Conservation (phyloP, 2,797 vertebrate genomes). For the Antrozous pallidus region DNA sequence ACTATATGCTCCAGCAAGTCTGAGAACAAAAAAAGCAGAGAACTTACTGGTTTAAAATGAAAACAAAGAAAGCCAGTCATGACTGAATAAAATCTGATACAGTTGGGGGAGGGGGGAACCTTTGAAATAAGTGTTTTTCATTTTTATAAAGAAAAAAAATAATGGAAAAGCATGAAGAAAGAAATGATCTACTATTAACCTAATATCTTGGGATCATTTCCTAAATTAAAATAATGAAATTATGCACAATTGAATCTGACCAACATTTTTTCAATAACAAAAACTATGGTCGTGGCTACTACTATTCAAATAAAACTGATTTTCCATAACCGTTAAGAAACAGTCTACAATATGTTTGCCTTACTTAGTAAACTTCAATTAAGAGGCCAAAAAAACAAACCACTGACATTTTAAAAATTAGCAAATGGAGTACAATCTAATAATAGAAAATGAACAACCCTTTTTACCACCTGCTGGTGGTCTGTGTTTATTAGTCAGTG, state of each 20-base stretch:
- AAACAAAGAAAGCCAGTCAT: neutral
- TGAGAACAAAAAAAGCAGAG: neutral
- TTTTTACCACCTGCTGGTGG: slow-evolving; percentile 51
- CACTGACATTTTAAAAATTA: slow-evolving; percentile 60
- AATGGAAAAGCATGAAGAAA: neutral
- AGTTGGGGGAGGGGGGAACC: neutral
- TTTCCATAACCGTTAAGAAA: neutral
- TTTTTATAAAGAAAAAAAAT: slow-evolving; percentile 8
- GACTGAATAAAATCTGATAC: neutral
- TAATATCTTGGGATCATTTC: neutral
- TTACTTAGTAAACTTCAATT: neutral
- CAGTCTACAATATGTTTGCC: neutral
- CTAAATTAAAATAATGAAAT: slow-evolving; percentile 49
- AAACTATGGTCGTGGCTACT: neutral
- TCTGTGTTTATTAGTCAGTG: slow-evolving; percentile 17
- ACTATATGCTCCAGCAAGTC: neutral
- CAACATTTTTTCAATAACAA: neutral
- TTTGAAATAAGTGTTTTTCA: neutral
- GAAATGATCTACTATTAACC: neutral
- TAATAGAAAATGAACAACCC: slow-evolving; percentile 52
- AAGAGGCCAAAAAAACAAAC: slow-evolving; percentile 19
- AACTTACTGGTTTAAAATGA: neutral
- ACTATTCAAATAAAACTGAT: neutral
- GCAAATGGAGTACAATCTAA: slow-evolving; percentile 47
- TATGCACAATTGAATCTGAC: neutral